A percentile compares a stretch with the other conserved stretches of the same genome.
These are phyloP conservation scores for Turritopsis rubra DNA, from an alignment of 30 jellyfish, hydroid and myxozoan genomes.

Conservation along the genomic window DNA sequence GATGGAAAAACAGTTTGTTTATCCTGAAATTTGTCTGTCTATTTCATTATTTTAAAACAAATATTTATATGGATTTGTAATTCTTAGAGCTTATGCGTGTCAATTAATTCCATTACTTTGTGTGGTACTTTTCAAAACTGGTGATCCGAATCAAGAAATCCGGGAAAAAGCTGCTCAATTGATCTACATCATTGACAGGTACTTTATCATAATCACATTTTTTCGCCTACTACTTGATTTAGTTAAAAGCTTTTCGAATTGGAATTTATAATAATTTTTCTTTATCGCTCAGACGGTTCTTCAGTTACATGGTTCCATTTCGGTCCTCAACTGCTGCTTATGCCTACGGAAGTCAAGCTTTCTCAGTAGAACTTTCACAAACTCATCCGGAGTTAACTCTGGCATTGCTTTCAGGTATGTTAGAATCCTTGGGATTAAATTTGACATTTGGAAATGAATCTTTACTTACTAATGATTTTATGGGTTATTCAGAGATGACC, in stretches of 20 bases:
- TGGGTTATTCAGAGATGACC: slow-evolving; percentile 52
- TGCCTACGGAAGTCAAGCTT: slow-evolving; percentile 89
- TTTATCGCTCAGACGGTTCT: slow-evolving; percentile 63
- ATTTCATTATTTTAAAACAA: neutral
- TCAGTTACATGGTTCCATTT: slow-evolving; percentile 82
- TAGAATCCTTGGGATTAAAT: neutral
- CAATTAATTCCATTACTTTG: slow-evolving; percentile 88
- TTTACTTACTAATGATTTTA: neutral
- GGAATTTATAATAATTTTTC: neutral
- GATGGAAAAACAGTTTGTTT: too few species aligned
- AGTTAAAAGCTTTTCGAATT: neutral
- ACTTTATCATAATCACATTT: slow-evolving; percentile 11
- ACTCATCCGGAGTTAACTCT: slow-evolving; percentile 95
- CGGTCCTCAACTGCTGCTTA: slow-evolving; percentile 81
- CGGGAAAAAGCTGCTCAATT: slow-evolving; percentile 97
- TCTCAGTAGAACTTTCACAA: slow-evolving; percentile 82
- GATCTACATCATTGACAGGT: slow-evolving; percentile 84
- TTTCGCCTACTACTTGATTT: neutral
- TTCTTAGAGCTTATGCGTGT: slow-evolving; percentile 75
- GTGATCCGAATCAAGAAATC: slow-evolving; percentile 87
- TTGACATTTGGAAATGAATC: neutral
- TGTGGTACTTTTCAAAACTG: slow-evolving; percentile 91
- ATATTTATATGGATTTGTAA: neutral
- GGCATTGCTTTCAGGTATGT: slow-evolving; percentile 89
- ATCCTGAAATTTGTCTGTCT: neutral